Evolutionary conservation across 2,797 vertebrate species (phyloP).

Genomic region (Hoplostethus mediterraneus): DNA sequence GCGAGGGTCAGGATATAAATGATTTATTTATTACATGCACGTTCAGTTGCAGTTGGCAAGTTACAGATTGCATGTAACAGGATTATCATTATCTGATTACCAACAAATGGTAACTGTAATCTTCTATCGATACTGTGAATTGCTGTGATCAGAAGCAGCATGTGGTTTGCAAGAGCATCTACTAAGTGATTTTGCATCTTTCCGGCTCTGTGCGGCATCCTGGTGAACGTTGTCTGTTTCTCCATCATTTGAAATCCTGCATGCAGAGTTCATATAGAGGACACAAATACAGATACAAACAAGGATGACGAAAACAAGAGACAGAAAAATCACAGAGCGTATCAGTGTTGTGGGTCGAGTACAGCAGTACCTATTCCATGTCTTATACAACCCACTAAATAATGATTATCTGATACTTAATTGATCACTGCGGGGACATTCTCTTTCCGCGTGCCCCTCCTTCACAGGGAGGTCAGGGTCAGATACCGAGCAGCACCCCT

Average conservation of each 20-base stretch:
- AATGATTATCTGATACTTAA: no score
- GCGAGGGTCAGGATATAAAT: constrained; percentile 37
- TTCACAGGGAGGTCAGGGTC: no score
- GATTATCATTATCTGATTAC: constrained; percentile 46
- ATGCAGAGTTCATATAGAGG: no score
- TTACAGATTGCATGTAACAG: constrained; percentile 40
- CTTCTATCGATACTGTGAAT: neutral
- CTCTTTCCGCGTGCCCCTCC: no score
- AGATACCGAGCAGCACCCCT: no score
- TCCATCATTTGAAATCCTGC: neutral
- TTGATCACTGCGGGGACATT: no score
- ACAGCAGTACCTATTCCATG: no score
- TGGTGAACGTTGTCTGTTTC: neutral
- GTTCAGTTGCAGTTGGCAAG: constrained; percentile 47
- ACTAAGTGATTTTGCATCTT: neutral
- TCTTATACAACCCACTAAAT: no score
- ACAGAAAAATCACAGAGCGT: no score
- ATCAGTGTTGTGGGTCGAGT: no score
- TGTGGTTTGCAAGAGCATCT: neutral
- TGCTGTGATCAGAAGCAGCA: constrained; percentile 15
- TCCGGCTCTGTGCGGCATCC: neutral
- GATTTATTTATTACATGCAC: constrained; percentile 40
- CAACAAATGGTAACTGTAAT: constrained; percentile 2
- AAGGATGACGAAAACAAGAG: no score
- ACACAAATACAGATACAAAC: no score